A percentile compares a stretch with the other conserved stretches of the same genome.
These are phyloP conservation scores for Penaeus monodon DNA, from an alignment of 2,888 invertebrate genomes.

Conservation along the genomic window DNA sequence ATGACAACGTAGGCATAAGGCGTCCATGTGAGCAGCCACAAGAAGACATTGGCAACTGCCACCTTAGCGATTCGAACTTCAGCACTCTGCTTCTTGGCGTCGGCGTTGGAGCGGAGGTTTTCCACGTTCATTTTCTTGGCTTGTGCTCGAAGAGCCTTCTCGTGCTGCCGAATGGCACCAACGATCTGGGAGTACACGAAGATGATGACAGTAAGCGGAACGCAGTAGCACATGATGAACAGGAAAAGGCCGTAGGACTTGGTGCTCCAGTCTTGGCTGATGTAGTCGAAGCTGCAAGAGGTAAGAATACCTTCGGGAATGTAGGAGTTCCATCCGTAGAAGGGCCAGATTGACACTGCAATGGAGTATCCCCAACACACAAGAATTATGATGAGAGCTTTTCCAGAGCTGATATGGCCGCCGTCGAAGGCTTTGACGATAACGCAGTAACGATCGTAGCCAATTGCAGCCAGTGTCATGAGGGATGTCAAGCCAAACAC, in stretches of 20 bases:
- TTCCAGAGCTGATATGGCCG: slow-evolving; percentile 68
- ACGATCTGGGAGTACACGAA: slow-evolving; percentile 77
- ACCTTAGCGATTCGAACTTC: slow-evolving; percentile 65
- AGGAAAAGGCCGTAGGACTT: slow-evolving; percentile 75
- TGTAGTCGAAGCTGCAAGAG: slow-evolving; percentile 73
- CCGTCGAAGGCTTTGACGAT: slow-evolving; percentile 70
- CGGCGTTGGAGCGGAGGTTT: slow-evolving; percentile 78
- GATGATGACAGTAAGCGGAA: slow-evolving; percentile 74
- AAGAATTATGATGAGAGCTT: slow-evolving; percentile 68
- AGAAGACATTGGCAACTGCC: slow-evolving; percentile 62
- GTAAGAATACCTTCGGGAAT: slow-evolving; percentile 72
- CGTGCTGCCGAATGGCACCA: slow-evolving; percentile 85
- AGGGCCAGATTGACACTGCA: slow-evolving; percentile 69
- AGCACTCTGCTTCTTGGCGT: slow-evolving; percentile 45
- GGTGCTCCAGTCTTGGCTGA: slow-evolving; percentile 73
- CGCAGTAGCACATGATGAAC: slow-evolving; percentile 72
- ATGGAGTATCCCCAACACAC: slow-evolving; percentile 70
- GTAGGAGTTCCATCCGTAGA: slow-evolving; percentile 69
- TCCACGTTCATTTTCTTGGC: slow-evolving; percentile 95
- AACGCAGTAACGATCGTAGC: slow-evolving; percentile 70
- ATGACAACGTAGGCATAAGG: slow-evolving; percentile 68
- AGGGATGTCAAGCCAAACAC: slow-evolving; percentile 71
- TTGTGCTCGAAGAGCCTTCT: slow-evolving; percentile 88
- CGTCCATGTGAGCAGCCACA: slow-evolving; percentile 67
- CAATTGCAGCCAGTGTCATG: slow-evolving; percentile 70